Evolutionary conservation across 2,113 vertebrate species (phyloP).

Genomic region (Cyphomyrus discorhynchus): DNA sequence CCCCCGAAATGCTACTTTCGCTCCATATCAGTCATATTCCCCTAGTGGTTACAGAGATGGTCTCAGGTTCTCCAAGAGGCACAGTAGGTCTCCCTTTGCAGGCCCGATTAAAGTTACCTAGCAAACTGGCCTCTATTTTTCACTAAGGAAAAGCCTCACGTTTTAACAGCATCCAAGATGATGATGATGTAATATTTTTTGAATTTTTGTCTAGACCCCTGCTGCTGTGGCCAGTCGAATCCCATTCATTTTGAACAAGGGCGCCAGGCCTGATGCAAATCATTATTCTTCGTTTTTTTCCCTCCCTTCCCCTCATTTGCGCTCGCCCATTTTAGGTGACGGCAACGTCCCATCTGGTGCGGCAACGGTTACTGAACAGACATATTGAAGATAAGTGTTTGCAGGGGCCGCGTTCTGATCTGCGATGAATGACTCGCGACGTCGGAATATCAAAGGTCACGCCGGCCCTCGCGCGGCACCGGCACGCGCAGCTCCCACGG

Average conservation of each 20-base stretch:
- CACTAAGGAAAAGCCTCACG: not conserved
- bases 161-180: not conserved
- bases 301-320: not conserved
- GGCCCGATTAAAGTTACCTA: not conserved
- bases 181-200: not conserved
- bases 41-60: not conserved
- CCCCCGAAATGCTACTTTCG: not conserved
- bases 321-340: not conserved
- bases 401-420: not conserved
- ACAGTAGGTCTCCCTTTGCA: not conserved
- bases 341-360: not conserved
- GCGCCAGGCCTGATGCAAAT: not conserved
- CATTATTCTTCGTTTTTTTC: not conserved
- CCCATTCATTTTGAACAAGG: not conserved
- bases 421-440: not conserved
- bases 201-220: not conserved
- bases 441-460: constrained; percentile 5
- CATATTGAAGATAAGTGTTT: constrained; percentile 2
- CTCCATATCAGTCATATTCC: not conserved
- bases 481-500: not conserved
- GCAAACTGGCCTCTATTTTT: not conserved
- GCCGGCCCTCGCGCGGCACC: not conserved
- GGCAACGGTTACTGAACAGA: not conserved
- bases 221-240: not conserved
- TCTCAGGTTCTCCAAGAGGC: not conserved